Conservation (phyloP, 2,113 vertebrate species). For the Eupsittula cactorum region DNA sequence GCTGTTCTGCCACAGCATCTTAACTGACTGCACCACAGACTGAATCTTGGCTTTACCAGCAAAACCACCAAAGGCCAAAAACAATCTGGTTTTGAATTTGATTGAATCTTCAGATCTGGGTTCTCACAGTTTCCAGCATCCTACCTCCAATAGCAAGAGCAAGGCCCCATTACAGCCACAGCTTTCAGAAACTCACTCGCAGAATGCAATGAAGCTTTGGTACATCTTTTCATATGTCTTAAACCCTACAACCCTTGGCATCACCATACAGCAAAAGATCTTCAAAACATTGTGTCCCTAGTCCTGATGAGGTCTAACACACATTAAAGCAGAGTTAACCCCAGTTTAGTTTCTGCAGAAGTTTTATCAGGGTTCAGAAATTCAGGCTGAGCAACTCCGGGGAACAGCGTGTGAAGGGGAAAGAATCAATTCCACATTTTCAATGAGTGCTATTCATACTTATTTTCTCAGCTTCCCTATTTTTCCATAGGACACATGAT, state of each 20-base stretch:
- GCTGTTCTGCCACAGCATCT: not conserved
- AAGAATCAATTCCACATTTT: not conserved
- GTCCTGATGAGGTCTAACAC: not conserved
- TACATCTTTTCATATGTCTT: not conserved
- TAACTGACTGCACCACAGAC: not conserved
- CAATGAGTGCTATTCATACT: not conserved
- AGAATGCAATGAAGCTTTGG: not conserved
- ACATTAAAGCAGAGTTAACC: not conserved
- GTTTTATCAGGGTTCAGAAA: not conserved
- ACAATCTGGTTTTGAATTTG: too few species aligned
- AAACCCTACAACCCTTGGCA: not conserved
- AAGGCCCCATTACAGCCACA: not conserved
- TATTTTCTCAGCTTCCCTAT: not conserved
- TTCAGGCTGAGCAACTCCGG: not conserved
- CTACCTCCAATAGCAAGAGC: not conserved
- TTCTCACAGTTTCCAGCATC: not conserved
- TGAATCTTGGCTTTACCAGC: not conserved
- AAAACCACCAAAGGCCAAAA: not conserved
- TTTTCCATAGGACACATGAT: not conserved
- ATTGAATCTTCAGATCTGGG: not conserved
- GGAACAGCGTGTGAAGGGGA: not conserved
- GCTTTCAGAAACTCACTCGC: not conserved
- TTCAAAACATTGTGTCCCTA: not conserved
- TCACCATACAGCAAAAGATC: not conserved
- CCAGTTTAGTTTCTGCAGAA: not conserved